Conservation (phyloP, 2,888 invertebrate species). For the Polyploca ridens region DNA sequence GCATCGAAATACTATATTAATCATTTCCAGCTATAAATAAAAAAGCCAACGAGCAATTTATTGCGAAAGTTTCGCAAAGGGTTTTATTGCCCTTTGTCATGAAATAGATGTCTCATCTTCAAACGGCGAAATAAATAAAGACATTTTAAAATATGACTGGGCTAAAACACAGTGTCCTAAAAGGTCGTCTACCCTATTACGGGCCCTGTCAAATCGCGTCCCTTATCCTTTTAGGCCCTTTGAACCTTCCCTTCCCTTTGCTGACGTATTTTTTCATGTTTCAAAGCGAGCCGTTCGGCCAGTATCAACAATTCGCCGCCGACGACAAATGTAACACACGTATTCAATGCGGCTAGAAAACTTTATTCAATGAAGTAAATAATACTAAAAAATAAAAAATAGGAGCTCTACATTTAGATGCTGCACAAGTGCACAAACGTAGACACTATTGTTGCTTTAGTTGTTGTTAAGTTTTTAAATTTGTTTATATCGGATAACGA, state of each 20-base stretch:
- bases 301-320: slow-evolving; percentile 33
- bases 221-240: slow-evolving; percentile 39
- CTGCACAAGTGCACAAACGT: not conserved
- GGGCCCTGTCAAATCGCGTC: slow-evolving; percentile 41
- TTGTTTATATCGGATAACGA: too few relatives aligned
- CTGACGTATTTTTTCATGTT: slow-evolving; percentile 41
- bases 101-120: slow-evolving; percentile 6
- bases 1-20: slow-evolving; percentile 4
- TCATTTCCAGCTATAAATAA: slow-evolving; percentile 3
- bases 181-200: slow-evolving; percentile 41
- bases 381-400: not conserved
- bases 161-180: slow-evolving; percentile 11
- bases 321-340: slow-evolving; percentile 26
- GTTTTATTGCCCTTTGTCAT: slow-evolving; percentile 6
- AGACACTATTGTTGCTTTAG: not conserved
- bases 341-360: slow-evolving; percentile 16
- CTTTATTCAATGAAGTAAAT: not conserved
- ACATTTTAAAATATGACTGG: slow-evolving; percentile 3
- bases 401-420: not conserved
- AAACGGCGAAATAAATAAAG: slow-evolving; percentile 6
- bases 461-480: too few relatives aligned
- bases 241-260: slow-evolving; percentile 38
- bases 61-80: not conserved
- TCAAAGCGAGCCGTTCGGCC: slow-evolving; percentile 27
- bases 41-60: not conserved